Base-by-base conservation (phyloP, 2,888 invertebrate genomes). In the Achlya flavicornis region DNA sequence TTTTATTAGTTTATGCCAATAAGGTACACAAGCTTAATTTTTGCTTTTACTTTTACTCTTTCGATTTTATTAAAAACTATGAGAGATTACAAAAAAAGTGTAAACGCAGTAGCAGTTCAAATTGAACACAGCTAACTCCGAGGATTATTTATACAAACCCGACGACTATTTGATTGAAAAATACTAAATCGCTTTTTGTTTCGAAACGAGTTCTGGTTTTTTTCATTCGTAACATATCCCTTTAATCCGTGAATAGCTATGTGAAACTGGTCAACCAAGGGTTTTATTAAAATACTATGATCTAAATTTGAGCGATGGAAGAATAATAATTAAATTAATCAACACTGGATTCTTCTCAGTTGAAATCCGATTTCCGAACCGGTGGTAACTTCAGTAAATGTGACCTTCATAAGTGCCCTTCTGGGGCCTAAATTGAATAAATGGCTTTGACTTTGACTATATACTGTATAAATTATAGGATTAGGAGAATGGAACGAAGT, bases 131-230 rank as follows among this genome's bases (percentile, higher is more conserved):
- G 60, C 53, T 53, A 53, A 60, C 19, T 35, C 32, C n/a, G 26
- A 58, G 63, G 64, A 63, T 66, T 66, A 66, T 65, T 62, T 65
- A 65, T 63, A 63, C 48, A 58, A 64, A 65, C 57, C 41, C 19
- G 19, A 26, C 60, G 43, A 46, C 26, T 41, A 64, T 61, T 65
- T 66, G 65, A 69, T 69, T 69, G 66, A 66, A 69, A 68, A 66
- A 64, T 65, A 57, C 63, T 65, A 63, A 67, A 65, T 60, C 62
- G 41, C 38, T 64, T 62, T 65, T 65, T 65, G 67, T 64, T 65
- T 38, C 60, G 41, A 11, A 60, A 43, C 26, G 12, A 43, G 26
- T 26, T 53, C 53, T 19, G 16, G 3, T 38, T 46, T 53, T 53
- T 53, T 10, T 59, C 16, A 33, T 38, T 35, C 16, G 16, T 59